phyloP scores from a whole-genome alignment of 2,797 vertebrate genomes.

The Catharus ustulatus region DNA sequence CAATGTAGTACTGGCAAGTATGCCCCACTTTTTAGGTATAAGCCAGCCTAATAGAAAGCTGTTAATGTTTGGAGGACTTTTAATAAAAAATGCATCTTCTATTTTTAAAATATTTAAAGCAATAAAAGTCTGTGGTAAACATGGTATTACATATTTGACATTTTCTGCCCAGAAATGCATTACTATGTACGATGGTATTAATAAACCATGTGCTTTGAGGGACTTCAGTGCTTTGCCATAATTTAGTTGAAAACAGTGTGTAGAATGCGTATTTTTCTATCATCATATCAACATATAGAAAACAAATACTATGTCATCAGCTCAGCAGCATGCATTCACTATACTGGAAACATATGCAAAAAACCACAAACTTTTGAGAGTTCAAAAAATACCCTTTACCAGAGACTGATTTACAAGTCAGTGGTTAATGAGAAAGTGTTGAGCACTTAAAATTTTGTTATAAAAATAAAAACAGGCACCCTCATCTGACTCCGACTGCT shows the following conservation, averaged over 20 bases:
- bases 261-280: conserved; percentile 51
- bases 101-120: conserved; percentile 73
- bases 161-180: conserved; percentile 74
- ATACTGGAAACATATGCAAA: conserved; percentile 60
- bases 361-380: conserved; percentile 74
- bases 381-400: conserved; percentile 67
- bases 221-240: conserved; percentile 65
- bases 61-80: conserved; percentile 61
- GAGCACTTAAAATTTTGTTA: conserved; percentile 61
- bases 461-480: conserved; percentile 20
- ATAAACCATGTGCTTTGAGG: conserved; percentile 76
- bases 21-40: conserved; percentile 35
- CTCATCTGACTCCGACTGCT: conserved; percentile 53
- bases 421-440: conserved; percentile 60
- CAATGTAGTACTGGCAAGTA: neutral
- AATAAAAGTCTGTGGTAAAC: conserved; percentile 69
- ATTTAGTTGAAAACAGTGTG: conserved; percentile 70
- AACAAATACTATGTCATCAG: conserved; percentile 64
- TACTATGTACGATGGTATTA: conserved; percentile 70
- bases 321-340: conserved; percentile 41
- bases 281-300: conserved; percentile 58
- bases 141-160: conserved; percentile 70
- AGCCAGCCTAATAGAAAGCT: conserved; percentile 51
- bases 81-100: conserved; percentile 59
- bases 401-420: conserved; percentile 66